These are phyloP conservation scores for Oreochromis niloticus DNA, from an alignment of 2,113 vertebrate genomes.

Conservation along the genomic window DNA sequence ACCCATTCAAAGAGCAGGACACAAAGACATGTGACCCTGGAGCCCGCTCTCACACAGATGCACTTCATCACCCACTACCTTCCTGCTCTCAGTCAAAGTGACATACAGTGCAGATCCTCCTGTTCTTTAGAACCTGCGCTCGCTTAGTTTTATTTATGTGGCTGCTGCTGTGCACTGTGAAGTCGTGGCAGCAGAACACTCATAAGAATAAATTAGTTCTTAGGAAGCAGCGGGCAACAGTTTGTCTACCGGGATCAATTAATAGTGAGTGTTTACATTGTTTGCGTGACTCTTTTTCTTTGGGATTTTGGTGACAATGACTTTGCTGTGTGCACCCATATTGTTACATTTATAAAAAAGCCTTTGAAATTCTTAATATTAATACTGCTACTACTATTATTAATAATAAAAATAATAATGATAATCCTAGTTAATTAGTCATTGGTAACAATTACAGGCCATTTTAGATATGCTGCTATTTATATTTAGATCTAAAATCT, in stretches of 20 bases:
- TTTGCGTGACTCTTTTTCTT: not conserved
- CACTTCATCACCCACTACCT: slow-evolving; percentile 28
- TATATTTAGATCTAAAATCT: not conserved
- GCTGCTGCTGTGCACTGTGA: not conserved
- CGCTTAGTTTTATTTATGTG: not conserved
- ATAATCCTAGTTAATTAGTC: not conserved
- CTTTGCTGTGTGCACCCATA: not conserved
- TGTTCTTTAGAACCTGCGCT: not conserved
- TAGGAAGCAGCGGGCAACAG: not conserved
- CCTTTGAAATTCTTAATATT: not conserved
- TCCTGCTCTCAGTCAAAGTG: slow-evolving; percentile 29
- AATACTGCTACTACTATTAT: not conserved
- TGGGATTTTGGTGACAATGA: not conserved
- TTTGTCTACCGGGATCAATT: not conserved
- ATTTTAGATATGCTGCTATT: not conserved
- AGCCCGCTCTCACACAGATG: slow-evolving; percentile 11
- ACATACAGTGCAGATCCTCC: not conserved
- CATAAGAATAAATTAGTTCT: not conserved
- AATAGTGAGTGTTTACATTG: not conserved
- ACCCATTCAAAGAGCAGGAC: slow-evolving; percentile 46
- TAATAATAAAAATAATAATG: not conserved
- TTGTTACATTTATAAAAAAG: not conserved
- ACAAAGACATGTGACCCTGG: slow-evolving; percentile 35
- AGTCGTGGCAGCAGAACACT: not conserved
- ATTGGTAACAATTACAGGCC: not conserved